Evolutionary conservation across 2,888 invertebrate species (phyloP).

Genomic region (Schizaphis graminum): DNA sequence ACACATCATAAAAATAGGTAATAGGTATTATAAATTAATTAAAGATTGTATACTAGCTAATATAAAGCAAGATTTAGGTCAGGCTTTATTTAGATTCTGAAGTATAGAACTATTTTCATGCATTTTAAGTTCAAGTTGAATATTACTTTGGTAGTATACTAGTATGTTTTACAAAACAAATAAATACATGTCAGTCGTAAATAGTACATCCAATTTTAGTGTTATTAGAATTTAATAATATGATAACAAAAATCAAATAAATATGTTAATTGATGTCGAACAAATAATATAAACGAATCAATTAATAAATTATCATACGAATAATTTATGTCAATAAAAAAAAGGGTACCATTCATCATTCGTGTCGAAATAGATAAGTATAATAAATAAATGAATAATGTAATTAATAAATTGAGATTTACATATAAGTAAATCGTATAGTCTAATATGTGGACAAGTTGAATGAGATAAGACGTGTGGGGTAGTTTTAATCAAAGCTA

Average conservation of each 20-base stretch:
- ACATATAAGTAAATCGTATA: neutral
- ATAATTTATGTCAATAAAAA: neutral
- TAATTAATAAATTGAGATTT: neutral
- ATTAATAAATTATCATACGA: neutral
- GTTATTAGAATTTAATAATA: neutral
- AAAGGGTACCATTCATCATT: neutral
- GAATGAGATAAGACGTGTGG: neutral
- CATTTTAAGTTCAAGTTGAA: neutral
- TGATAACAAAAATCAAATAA: neutral
- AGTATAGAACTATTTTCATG: neutral
- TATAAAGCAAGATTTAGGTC: neutral
- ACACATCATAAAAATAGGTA: neutral
- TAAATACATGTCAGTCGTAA: neutral
- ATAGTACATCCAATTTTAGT: neutral
- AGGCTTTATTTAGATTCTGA: neutral
- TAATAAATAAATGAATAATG: neutral
- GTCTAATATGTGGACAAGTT: neutral
- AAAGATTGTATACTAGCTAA: neutral
- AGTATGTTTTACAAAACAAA: neutral
- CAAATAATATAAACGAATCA: neutral
- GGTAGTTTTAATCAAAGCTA: neutral
- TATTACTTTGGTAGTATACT: neutral
- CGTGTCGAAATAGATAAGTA: neutral
- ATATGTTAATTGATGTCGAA: neutral
- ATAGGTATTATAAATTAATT: neutral